phyloP scores from a whole-genome alignment of 2,113 vertebrate species.

The Oncorhynchus clarkii region DNA sequence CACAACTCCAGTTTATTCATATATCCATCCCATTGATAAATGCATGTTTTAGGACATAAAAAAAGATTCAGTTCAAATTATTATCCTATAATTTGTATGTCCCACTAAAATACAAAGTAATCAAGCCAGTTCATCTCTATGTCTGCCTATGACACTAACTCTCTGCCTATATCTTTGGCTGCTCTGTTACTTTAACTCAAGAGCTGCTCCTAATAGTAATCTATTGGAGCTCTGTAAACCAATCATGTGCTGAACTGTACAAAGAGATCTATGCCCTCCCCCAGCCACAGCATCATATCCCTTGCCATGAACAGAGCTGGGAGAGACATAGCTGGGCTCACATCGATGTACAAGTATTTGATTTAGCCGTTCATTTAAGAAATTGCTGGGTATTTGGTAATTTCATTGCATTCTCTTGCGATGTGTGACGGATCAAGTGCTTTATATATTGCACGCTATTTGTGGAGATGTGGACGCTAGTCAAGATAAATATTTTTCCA shows the following conservation, averaged over 20 bases:
- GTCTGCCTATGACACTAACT: neutral
- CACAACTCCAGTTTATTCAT: too few species aligned
- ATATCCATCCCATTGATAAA: too few species aligned
- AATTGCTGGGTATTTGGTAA: too few species aligned
- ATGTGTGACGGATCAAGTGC: too few species aligned
- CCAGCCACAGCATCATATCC: slow-evolving; percentile 9
- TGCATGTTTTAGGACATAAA: too few species aligned
- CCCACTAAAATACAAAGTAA: too few species aligned
- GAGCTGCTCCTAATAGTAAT: neutral
- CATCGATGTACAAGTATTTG: neutral
- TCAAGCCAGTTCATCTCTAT: neutral
- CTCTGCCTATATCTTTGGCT: neutral
- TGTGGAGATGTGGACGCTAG: too few species aligned
- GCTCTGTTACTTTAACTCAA: slow-evolving; percentile 22
- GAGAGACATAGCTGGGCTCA: neutral
- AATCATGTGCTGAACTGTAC: slow-evolving; percentile 48
- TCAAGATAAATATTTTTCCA: too few species aligned
- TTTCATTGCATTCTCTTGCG: too few species aligned
- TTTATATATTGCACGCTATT: neutral
- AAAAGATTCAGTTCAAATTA: too few species aligned
- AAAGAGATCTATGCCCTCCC: slow-evolving; percentile 53
- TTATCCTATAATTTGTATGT: too few species aligned
- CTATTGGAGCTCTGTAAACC: slow-evolving; percentile 48
- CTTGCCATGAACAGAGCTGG: slow-evolving; percentile 18
- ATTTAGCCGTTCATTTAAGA: neutral